phyloP scores from a whole-genome alignment of 2,113 vertebrate species.

The Hylia prasina region DNA sequence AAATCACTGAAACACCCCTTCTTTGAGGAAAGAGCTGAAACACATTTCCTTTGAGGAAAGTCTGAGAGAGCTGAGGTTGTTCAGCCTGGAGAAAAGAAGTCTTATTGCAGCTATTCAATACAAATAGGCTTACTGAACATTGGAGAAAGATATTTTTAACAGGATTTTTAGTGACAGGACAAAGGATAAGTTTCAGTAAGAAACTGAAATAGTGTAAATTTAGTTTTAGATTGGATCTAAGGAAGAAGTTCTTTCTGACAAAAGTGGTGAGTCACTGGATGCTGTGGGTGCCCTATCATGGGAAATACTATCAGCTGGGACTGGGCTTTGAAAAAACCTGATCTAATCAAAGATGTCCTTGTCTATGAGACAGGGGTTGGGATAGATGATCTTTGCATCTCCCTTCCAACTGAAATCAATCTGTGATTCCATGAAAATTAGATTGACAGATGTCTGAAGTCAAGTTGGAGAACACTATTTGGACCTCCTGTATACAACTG shows the following conservation, averaged over 20 bases:
- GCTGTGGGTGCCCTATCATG: accelerated
- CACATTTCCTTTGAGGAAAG: not conserved
- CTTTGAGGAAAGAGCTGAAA: not conserved
- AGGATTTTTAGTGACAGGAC: not conserved
- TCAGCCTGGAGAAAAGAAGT: not conserved
- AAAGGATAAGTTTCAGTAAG: not conserved
- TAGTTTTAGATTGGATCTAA: not conserved
- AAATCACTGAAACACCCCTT: not conserved
- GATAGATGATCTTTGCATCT: not conserved
- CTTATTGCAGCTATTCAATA: not conserved
- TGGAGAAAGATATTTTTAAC: not conserved
- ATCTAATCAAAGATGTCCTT: not conserved
- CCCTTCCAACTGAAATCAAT: not conserved
- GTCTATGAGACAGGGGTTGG: accelerated
- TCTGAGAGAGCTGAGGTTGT: not conserved
- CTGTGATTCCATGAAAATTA: not conserved
- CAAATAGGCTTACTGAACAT: not conserved
- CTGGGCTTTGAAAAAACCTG: not conserved
- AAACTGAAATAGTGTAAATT: not conserved
- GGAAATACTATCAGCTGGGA: accelerated
- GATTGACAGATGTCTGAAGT: not conserved
- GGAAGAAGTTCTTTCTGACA: not conserved
- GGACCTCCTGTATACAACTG: not conserved
- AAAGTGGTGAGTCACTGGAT: not conserved
- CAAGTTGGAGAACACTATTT: not conserved